Percentiles rank a stretch among this genome's conserved stretches.
These are phyloP conservation scores for Tragelaphus buxtoni DNA, from an alignment of 2,113 vertebrate species.

Conservation along the genomic window DNA sequence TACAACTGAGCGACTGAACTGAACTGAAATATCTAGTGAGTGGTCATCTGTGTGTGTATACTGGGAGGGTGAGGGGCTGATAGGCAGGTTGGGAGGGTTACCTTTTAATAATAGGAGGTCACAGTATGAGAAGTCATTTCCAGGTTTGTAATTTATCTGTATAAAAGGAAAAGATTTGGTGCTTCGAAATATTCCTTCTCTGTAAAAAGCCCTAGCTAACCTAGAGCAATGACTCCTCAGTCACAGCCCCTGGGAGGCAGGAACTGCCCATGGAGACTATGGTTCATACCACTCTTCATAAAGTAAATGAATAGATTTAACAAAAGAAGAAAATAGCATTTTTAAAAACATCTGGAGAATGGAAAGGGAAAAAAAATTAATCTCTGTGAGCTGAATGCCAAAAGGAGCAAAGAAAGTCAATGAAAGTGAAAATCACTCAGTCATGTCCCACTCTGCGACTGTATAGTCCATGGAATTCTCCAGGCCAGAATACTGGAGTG, in stretches of 20 bases:
- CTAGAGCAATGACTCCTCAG: neutral
- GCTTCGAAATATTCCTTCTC: neutral
- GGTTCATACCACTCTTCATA: neutral
- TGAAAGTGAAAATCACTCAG: neutral
- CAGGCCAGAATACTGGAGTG: neutral
- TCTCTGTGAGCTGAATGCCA: neutral
- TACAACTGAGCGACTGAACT: accelerated
- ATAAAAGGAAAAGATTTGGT: neutral
- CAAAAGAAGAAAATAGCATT: neutral
- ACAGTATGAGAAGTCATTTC: neutral
- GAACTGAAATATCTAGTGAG: neutral
- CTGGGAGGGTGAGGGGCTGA: neutral
- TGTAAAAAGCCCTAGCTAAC: neutral
- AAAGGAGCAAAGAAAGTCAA: neutral
- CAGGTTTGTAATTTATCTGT: neutral
- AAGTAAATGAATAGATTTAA: neutral
- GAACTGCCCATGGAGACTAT: neutral
- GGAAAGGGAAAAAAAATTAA: neutral
- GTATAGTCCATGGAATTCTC: neutral
- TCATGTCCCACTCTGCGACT: accelerated
- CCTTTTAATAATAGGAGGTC: neutral
- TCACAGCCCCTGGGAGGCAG: neutral
- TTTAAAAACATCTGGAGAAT: neutral
- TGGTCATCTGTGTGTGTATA: neutral
- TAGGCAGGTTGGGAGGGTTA: neutral